A percentile compares a stretch with the other conserved stretches of the same genome.
Evolutionary conservation across 2,113 vertebrate species (phyloP).

Genomic region (Plestiodon gilberti): DNA sequence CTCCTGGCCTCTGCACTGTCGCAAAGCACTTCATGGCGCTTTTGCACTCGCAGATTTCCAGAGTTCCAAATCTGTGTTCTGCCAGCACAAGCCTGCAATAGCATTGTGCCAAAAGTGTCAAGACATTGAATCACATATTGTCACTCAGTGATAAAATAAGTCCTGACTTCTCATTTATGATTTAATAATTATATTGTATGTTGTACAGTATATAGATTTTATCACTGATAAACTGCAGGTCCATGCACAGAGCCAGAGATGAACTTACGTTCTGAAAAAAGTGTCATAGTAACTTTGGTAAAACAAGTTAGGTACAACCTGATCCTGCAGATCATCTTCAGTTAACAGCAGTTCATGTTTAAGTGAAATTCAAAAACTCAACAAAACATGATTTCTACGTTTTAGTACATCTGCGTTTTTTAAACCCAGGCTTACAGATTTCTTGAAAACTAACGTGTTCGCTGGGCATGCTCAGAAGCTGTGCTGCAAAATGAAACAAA

Average conservation of each 20-base stretch:
- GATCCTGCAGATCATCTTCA: neutral
- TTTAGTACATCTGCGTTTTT: neutral
- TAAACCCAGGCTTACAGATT: neutral
- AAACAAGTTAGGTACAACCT: neutral
- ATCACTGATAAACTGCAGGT: neutral
- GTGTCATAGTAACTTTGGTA: neutral
- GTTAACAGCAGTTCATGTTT: neutral
- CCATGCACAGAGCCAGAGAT: neutral
- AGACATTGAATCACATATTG: neutral
- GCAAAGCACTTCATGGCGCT: no score
- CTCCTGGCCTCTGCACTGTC: no score
- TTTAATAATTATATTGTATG: neutral
- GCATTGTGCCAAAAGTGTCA: no score
- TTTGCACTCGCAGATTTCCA: no score
- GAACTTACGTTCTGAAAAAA: neutral
- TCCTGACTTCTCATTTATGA: neutral
- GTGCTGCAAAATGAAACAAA: neutral
- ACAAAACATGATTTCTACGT: neutral
- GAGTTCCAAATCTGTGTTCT: no score
- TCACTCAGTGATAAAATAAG: neutral
- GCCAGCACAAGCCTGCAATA: no score
- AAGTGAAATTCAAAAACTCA: no score
- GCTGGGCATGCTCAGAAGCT: neutral
- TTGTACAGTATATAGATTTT: neutral
- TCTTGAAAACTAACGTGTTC: neutral